Conservation (phyloP, 2,888 invertebrate genomes). For the Drosophila diplacantha region DNA sequence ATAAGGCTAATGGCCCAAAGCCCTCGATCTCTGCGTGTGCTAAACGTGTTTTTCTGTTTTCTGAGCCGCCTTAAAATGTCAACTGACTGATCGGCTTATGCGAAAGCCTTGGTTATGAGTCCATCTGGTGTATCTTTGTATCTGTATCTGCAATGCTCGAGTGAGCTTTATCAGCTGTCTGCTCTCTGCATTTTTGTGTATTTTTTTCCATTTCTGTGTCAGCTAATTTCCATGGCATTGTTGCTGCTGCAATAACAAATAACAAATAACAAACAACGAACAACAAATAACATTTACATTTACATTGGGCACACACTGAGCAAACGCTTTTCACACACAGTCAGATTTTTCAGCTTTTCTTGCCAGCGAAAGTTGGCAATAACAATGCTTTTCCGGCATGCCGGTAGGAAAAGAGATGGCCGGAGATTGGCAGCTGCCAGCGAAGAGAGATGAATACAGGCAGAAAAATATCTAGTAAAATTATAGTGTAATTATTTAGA, state of each 20-base stretch:
- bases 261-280: constrained; percentile 14
- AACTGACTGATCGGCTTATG: constrained; percentile 43
- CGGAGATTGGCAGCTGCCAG: constrained; percentile 33
- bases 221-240: constrained; percentile 44
- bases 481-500: background rate
- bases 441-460: constrained; percentile 10
- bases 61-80: constrained; percentile 29
- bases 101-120: constrained; percentile 35
- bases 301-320: constrained; percentile 43
- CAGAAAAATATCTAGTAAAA: background rate
- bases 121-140: constrained; percentile 9
- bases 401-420: constrained; percentile 37
- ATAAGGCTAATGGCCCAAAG: constrained; percentile 33
- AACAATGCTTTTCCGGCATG: constrained; percentile 69
- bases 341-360: constrained; percentile 52
- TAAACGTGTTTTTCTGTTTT: constrained; percentile 21
- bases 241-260: constrained; percentile 14
- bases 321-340: constrained; percentile 60
- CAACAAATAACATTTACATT: constrained; percentile 45
- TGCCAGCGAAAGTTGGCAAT: constrained; percentile 67
- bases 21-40: constrained; percentile 16
- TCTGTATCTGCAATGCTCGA: constrained; percentile 36
- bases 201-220: constrained; percentile 35
- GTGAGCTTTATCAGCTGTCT: constrained; percentile 29
- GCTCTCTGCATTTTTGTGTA: background rate